A percentile compares a stretch with the other conserved stretches of the same genome.
Conservation (phyloP, 2,797 vertebrate species). For the Sebastes reedi region DNA sequence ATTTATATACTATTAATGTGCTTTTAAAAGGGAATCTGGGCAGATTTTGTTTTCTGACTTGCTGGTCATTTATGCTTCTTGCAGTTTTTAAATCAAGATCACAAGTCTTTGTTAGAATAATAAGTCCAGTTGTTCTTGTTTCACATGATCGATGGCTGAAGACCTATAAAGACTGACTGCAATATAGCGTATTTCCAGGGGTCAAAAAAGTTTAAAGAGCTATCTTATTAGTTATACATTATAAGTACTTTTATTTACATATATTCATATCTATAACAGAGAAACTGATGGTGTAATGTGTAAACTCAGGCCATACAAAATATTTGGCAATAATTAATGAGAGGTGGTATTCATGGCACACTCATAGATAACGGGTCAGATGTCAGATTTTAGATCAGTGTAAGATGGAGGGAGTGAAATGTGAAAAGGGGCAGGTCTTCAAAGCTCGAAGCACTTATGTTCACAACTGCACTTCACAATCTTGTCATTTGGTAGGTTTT, state of each 20-base stretch:
- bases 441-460: constrained; percentile 38
- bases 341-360: constrained; percentile 71
- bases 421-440: constrained; percentile 15
- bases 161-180: constrained; percentile 21
- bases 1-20: constrained; percentile 46
- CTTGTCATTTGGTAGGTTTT: constrained; percentile 48
- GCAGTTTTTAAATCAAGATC: constrained; percentile 6
- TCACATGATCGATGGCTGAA: neutral
- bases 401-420: neutral
- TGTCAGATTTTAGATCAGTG: constrained; percentile 40
- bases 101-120: neutral
- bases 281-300: constrained; percentile 53
- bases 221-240: constrained; percentile 51
- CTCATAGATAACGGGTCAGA: constrained; percentile 63
- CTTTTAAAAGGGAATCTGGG: constrained; percentile 38
- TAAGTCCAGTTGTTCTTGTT: constrained; percentile 12
- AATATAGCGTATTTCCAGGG: constrained; percentile 11
- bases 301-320: constrained; percentile 80
- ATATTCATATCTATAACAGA: constrained; percentile 73
- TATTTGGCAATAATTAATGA: constrained; percentile 82
- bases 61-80: neutral
- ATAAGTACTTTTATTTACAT: constrained; percentile 74
- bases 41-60: neutral
- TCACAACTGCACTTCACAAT: constrained; percentile 55
- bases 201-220: constrained; percentile 33